Percentiles rank a stretch among this genome's conserved stretches.
phyloP scores from a whole-genome alignment of 2,113 vertebrate species.

The Procavia capensis region DNA sequence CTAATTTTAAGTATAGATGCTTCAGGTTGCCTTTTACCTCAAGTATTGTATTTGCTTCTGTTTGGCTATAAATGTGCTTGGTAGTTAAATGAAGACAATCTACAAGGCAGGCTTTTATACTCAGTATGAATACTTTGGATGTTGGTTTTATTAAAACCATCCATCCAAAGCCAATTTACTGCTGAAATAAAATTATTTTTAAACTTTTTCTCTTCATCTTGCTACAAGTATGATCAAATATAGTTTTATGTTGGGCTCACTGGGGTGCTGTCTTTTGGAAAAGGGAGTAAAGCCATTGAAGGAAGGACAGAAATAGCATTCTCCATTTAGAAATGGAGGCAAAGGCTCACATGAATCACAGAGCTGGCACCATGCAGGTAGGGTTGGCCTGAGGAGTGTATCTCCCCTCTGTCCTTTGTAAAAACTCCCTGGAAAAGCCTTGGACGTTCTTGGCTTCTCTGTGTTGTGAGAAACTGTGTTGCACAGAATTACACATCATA shows the following conservation, averaged over 20 bases:
- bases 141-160: constrained; percentile 33
- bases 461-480: background rate
- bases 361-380: background rate
- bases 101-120: background rate
- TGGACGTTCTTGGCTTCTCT: background rate
- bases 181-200: background rate
- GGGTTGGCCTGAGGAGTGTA: background rate
- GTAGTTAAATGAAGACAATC: background rate
- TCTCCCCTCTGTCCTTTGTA: background rate
- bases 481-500: background rate
- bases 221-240: background rate
- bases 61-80: background rate
- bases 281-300: background rate
- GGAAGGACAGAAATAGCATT: background rate
- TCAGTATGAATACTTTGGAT: background rate
- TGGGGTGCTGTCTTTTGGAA: background rate
- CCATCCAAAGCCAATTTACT: background rate
- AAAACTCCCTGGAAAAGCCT: background rate
- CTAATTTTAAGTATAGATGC: too few relatives aligned
- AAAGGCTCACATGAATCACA: background rate
- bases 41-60: background rate
- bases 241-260: background rate
- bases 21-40: background rate
- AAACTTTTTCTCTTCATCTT: background rate
- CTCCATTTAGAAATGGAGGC: background rate